A percentile compares a stretch with the other conserved stretches of the same genome.
These are phyloP conservation scores for Carollia perspicillata DNA, from an alignment of 2,113 vertebrate genomes.

Conservation along the genomic window DNA sequence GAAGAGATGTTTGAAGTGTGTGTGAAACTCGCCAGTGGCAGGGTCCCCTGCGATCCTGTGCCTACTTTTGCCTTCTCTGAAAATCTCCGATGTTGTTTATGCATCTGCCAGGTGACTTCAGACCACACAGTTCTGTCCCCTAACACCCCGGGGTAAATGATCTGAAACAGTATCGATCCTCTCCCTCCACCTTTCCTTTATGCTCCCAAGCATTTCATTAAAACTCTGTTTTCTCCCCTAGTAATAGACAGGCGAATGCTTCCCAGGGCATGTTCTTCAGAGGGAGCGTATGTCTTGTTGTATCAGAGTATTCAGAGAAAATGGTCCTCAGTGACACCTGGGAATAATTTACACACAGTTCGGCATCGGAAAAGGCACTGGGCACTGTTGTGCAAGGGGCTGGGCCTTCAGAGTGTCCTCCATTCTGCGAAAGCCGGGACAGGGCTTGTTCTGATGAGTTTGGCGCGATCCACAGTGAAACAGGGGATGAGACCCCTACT, in stretches of 20 bases:
- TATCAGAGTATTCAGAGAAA: neutral
- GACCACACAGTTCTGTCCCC: neutral
- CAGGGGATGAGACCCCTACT: accelerated
- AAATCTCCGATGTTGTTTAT: slow-evolving; percentile 37
- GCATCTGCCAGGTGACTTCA: neutral
- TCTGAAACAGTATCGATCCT: neutral
- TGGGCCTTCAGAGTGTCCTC: neutral
- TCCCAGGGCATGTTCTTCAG: neutral
- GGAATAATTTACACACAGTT: neutral
- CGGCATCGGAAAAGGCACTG: neutral
- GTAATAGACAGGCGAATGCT: neutral
- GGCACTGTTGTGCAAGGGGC: neutral
- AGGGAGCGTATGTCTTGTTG: neutral
- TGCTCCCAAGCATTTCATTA: neutral
- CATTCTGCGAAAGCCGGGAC: neutral
- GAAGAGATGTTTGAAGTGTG: slow-evolving; percentile 48
- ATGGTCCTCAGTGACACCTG: slow-evolving; percentile 30
- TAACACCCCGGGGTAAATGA: neutral
- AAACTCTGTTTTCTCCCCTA: neutral
- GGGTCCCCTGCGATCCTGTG: slow-evolving; percentile 60
- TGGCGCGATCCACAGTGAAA: neutral
- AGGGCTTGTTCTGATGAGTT: neutral
- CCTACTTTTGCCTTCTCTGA: slow-evolving; percentile 85
- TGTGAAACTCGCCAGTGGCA: neutral
- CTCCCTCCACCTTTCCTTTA: neutral